Evolutionary conservation across 2,797 vertebrate species (phyloP).

Genomic region (Syncerus caffer): DNA sequence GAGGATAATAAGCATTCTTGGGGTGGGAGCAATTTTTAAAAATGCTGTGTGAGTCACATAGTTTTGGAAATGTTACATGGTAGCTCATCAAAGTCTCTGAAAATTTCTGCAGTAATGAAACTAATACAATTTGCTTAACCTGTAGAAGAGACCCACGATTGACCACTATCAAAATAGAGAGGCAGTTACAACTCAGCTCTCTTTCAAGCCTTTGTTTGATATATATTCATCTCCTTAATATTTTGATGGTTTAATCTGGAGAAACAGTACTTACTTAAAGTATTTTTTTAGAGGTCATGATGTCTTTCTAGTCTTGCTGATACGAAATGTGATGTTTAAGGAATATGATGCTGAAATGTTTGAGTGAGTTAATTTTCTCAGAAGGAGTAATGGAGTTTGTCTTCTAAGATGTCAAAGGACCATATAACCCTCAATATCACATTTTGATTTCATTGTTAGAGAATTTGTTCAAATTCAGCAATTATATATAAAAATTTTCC

Average conservation of each 20-base stretch:
- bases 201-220: neutral
- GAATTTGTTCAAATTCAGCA: neutral
- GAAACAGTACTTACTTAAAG: neutral
- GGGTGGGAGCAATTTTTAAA: neutral
- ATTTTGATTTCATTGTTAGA: neutral
- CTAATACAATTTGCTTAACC: neutral
- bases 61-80: neutral
- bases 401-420: neutral
- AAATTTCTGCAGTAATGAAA: neutral
- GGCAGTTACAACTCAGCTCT: neutral
- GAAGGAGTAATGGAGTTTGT: neutral
- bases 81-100: neutral
- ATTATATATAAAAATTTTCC: slow-evolving; percentile 7
- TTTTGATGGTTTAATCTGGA: slow-evolving; percentile 14
- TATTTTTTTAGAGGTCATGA: neutral
- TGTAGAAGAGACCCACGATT: neutral
- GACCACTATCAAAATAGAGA: neutral
- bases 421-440: neutral
- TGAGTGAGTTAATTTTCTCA: slow-evolving; percentile 38
- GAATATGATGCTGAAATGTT: neutral
- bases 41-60: neutral
- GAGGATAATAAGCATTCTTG: neutral
- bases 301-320: neutral
- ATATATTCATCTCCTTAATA: neutral
- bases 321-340: neutral